Percentiles rank a stretch among this genome's conserved stretches.
phyloP scores from a whole-genome alignment of 2,113 vertebrate genomes.

The Oryzias melastigma region DNA sequence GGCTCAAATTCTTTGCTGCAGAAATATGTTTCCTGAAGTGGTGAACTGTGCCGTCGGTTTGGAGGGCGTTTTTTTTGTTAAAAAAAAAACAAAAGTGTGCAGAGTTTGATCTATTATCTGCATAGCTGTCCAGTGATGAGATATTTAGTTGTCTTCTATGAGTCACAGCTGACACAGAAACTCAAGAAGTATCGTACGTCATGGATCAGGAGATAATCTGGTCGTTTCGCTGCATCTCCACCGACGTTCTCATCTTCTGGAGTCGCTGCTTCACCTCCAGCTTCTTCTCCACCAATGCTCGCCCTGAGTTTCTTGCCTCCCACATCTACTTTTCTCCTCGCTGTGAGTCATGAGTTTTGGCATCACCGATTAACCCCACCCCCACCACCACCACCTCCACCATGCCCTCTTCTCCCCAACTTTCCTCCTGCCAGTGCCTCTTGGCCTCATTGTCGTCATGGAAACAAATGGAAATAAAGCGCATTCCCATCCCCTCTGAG shows the following conservation, averaged over 20 bases:
- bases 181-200: too few relatives aligned
- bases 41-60: too few relatives aligned
- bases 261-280: background rate
- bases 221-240: background rate
- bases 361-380: constrained; percentile 25
- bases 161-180: too few relatives aligned
- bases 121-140: too few relatives aligned
- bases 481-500: constrained; percentile 15
- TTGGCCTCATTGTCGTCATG: constrained; percentile 41
- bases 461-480: constrained; percentile 50
- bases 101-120: too few relatives aligned
- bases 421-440: constrained; percentile 33
- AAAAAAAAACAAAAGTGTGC: too few relatives aligned
- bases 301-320: constrained; percentile 45
- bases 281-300: constrained; percentile 44
- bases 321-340: constrained; percentile 31
- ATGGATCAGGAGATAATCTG: background rate
- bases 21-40: too few relatives aligned
- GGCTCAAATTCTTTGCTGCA: too few relatives aligned
- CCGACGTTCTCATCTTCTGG: constrained; percentile 15
- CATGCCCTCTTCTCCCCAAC: constrained; percentile 36
- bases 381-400: constrained; percentile 25
- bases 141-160: too few relatives aligned
- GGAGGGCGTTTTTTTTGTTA: too few relatives aligned
- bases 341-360: constrained; percentile 64